These are phyloP conservation scores for Ferdinandea cuprea DNA, from an alignment of 2,888 invertebrate genomes.

Conservation along the genomic window DNA sequence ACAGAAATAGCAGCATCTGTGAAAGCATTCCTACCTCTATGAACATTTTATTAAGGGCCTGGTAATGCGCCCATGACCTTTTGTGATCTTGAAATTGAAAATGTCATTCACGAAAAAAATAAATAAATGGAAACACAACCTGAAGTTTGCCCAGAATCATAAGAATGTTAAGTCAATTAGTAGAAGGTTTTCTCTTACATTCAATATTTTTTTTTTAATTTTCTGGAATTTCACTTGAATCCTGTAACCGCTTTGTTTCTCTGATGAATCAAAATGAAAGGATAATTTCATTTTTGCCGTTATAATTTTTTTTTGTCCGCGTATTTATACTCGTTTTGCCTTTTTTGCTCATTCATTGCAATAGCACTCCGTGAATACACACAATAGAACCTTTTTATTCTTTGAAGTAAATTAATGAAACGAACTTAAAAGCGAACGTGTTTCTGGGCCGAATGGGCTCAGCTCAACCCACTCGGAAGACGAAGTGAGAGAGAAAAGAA, in stretches of 20 bases:
- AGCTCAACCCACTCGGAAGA: background rate
- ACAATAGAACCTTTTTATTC: constrained; percentile 51
- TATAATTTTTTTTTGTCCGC: constrained; percentile 1
- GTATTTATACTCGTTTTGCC: background rate
- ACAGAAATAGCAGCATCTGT: too few relatives aligned
- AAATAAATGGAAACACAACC: background rate
- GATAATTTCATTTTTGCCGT: constrained; percentile 45
- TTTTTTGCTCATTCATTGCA: constrained; percentile 3
- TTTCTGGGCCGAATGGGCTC: constrained; percentile 16
- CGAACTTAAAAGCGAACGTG: constrained; percentile 51
- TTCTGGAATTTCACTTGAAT: constrained; percentile 16
- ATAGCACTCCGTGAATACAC: constrained; percentile 6
- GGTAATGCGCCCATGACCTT: constrained; percentile 32
- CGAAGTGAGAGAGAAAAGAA: background rate
- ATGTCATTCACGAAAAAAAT: constrained; percentile 4
- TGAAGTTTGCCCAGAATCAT: constrained; percentile 8
- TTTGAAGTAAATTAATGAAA: constrained; percentile 58
- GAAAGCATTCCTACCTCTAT: too few relatives aligned
- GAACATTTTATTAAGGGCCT: too few relatives aligned
- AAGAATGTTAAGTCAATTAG: constrained; percentile 44
- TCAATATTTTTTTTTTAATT: background rate
- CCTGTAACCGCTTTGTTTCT: constrained; percentile 13
- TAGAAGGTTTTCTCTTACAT: constrained; percentile 1
- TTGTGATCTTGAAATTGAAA: constrained; percentile 5
- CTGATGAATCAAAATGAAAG: constrained; percentile 51